Evolutionary conservation across 2,888 invertebrate species (phyloP).

Genomic region (Chaetogeoica ovagalla): DNA sequence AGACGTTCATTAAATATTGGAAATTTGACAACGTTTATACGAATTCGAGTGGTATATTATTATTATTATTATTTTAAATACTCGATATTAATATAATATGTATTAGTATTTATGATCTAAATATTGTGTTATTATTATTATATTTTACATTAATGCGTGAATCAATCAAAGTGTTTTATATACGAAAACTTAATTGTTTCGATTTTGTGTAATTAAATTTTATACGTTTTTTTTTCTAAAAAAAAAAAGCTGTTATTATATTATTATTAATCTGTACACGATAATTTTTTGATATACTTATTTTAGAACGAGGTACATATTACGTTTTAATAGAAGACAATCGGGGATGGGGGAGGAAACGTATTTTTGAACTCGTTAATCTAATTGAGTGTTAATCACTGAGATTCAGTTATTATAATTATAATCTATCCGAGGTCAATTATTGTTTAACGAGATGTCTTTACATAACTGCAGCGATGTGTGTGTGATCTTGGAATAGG

Average conservation of each 20-base stretch:
- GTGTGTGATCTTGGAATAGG: conserved; percentile 41
- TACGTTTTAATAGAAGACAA: not conserved
- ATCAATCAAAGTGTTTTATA: not conserved
- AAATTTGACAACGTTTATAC: not conserved
- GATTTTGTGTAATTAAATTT: not conserved
- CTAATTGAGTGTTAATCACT: conserved; percentile 8
- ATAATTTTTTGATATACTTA: not conserved
- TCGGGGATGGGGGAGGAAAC: not conserved
- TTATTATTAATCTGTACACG: not conserved
- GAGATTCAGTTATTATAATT: conserved; percentile 28
- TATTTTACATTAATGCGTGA: not conserved
- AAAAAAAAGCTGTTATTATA: not conserved
- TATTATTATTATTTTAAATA: not conserved
- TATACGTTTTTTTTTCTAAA: conserved; percentile 6
- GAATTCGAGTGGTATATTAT: not conserved
- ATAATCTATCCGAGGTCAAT: conserved; percentile 28
- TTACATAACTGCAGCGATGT: conserved; percentile 9
- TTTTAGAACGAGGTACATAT: not conserved
- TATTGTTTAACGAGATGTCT: conserved; percentile 39
- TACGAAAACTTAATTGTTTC: not conserved
- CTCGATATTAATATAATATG: not conserved
- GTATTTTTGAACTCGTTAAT: not conserved
- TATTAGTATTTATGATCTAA: not conserved
- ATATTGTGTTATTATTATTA: conserved; percentile 4
- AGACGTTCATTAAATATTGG: not conserved